phyloP scores from a whole-genome alignment of 2,888 invertebrate species.

The Cheilosia vernalis region DNA sequence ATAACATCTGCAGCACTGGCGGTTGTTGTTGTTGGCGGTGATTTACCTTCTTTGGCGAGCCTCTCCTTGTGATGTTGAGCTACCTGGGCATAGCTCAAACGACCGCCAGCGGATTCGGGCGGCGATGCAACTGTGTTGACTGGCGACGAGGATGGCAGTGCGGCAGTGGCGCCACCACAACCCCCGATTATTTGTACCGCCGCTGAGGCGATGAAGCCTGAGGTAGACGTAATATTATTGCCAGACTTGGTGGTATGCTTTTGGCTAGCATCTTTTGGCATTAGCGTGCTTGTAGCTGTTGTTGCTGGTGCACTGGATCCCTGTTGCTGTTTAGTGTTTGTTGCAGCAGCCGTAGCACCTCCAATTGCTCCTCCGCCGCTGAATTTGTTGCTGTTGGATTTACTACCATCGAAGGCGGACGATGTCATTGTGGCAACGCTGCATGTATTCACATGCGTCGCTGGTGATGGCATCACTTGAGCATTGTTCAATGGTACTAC shows the following conservation, averaged over 20 bases:
- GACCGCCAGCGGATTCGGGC: slow-evolving; percentile 75
- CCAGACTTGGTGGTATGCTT: slow-evolving; percentile 81
- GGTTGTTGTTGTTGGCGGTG: slow-evolving; percentile 8
- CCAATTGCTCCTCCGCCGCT: slow-evolving; percentile 55
- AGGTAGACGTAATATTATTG: slow-evolving; percentile 77
- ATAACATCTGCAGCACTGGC: slow-evolving; percentile 15
- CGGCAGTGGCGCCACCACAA: slow-evolving; percentile 62
- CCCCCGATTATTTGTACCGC: slow-evolving; percentile 52
- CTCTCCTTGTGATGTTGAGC: slow-evolving; percentile 87
- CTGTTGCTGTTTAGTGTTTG: slow-evolving; percentile 57
- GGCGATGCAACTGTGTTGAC: slow-evolving; percentile 76
- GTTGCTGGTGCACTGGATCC: slow-evolving; percentile 78
- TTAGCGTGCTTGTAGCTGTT: slow-evolving; percentile 78
- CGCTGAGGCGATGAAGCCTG: slow-evolving; percentile 61
- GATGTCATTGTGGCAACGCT: slow-evolving; percentile 86
- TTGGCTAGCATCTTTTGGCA: slow-evolving; percentile 80
- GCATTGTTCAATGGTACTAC: slow-evolving; percentile 77
- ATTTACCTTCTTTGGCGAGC: slow-evolving; percentile 72
- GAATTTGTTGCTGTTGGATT: slow-evolving; percentile 80
- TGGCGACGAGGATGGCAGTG: slow-evolving; percentile 52
- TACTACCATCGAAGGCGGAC: slow-evolving; percentile 80
- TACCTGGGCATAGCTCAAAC: slow-evolving; percentile 87
- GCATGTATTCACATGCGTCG: slow-evolving; percentile 72
- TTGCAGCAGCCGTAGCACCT: slow-evolving; percentile 7
- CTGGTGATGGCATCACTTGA: slow-evolving; percentile 53